These are phyloP conservation scores for Chrysaora quinquecirrha DNA, from an alignment of 30 jellyfish, hydroid and myxozoan species.

Conservation along the genomic window DNA sequence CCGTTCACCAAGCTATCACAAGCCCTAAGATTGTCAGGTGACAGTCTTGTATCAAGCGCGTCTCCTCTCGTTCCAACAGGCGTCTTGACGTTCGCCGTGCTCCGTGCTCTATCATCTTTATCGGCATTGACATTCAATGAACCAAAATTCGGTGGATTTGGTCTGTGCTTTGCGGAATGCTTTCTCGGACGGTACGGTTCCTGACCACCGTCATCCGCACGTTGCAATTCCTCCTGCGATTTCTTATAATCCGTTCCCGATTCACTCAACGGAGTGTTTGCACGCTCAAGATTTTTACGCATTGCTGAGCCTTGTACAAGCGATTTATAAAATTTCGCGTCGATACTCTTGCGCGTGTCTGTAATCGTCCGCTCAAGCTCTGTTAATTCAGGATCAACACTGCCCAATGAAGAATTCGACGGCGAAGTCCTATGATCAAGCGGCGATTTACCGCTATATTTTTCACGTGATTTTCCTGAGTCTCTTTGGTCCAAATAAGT, in stretches of 20 bases:
- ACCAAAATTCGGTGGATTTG: neutral
- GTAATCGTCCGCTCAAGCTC: conserved; percentile 89
- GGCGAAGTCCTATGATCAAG: neutral
- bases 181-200: neutral
- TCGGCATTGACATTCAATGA: neutral
- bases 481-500: neutral
- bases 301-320: conserved; percentile 54
- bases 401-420: conserved; percentile 46
- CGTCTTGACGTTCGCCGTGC: neutral
- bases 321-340: conserved; percentile 93
- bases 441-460: neutral
- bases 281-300: conserved; percentile 2
- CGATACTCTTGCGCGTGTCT: conserved; percentile 96
- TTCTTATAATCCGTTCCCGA: neutral
- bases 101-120: neutral
- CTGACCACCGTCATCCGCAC: neutral
- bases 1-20: neutral
- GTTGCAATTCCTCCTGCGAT: conserved; percentile 5
- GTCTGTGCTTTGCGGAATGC: neutral
- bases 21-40: neutral
- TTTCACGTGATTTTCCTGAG: conserved; percentile 1
- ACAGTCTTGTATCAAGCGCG: neutral
- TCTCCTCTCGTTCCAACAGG: neutral
- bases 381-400: conserved; percentile 88
- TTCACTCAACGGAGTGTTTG: neutral